phyloP scores from a whole-genome alignment of 2,888 invertebrate species.

The Clitarchus hookeri region DNA sequence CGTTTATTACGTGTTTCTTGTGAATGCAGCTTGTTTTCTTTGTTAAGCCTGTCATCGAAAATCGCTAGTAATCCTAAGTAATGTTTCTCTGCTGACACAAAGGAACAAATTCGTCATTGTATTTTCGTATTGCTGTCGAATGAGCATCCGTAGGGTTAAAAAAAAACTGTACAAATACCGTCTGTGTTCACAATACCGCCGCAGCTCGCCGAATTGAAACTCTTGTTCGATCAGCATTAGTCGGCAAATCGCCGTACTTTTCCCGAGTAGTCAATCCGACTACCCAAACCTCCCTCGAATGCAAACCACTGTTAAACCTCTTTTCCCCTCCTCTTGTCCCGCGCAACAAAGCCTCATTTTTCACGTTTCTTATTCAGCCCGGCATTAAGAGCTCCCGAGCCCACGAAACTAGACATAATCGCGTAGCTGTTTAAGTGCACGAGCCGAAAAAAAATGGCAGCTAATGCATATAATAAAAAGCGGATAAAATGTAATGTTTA shows the following conservation, averaged over 20 bases:
- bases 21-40: too few relatives aligned
- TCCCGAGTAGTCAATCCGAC: neutral
- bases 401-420: neutral
- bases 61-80: too few relatives aligned
- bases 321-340: neutral
- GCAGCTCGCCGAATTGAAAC: neutral
- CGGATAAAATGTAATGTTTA: conserved; percentile 24
- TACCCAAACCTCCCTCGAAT: neutral
- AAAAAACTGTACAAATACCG: neutral
- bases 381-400: neutral
- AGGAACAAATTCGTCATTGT: too few relatives aligned
- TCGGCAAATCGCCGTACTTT: neutral
- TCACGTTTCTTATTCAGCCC: neutral
- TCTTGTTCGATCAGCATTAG: neutral
- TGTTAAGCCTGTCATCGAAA: too few relatives aligned
- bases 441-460: neutral
- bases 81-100: too few relatives aligned
- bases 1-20: too few relatives aligned
- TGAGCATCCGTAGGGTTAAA: too few relatives aligned
- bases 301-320: neutral
- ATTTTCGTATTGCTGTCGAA: too few relatives aligned
- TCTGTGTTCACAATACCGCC: neutral
- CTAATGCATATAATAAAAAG: neutral
- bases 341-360: neutral
- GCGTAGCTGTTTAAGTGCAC: conserved; percentile 14